Conservation (phyloP, 2,888 invertebrate species). For the Sclerodermus sp. region DNA sequence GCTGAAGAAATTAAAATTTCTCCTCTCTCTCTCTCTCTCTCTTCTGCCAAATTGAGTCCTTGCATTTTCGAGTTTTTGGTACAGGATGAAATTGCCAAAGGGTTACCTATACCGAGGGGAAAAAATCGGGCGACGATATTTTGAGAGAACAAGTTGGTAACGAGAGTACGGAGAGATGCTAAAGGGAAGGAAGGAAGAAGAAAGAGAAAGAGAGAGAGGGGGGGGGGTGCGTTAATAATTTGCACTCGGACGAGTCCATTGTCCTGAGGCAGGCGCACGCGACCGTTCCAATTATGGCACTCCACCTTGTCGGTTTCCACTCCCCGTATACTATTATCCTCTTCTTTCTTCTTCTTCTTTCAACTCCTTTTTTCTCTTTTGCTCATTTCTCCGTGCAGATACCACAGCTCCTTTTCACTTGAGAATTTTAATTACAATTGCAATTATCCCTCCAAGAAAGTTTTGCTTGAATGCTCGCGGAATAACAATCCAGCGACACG, state of each 20-base stretch:
- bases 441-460: constrained; percentile 45
- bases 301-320: constrained; percentile 34
- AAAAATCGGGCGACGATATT: too few species aligned
- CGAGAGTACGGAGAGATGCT: constrained; percentile 5
- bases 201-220: constrained; percentile 23
- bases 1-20: too few species aligned
- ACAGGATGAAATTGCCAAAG: too few species aligned
- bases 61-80: too few species aligned
- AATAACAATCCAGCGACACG: constrained; percentile 37
- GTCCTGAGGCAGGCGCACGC: constrained; percentile 49
- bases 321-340: constrained; percentile 6
- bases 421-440: constrained; percentile 54
- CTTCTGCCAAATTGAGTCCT: too few species aligned
- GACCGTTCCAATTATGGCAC: constrained; percentile 54
- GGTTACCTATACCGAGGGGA: constrained; percentile 21
- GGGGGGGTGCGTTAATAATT: constrained; percentile 50
- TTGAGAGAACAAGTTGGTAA: too few species aligned
- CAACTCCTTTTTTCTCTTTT: constrained; percentile 19
- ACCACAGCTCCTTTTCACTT: constrained; percentile 35
- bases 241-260: constrained; percentile 54
- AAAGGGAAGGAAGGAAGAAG: not conserved
- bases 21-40: too few species aligned
- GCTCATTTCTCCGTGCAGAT: constrained; percentile 32
- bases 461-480: constrained; percentile 37
- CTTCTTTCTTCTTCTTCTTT: constrained; percentile 16